Evolutionary conservation across 2,888 invertebrate species (phyloP), one percentile per base, ranked within the genome.

Genomic region (Erebia aethiops): DNA sequence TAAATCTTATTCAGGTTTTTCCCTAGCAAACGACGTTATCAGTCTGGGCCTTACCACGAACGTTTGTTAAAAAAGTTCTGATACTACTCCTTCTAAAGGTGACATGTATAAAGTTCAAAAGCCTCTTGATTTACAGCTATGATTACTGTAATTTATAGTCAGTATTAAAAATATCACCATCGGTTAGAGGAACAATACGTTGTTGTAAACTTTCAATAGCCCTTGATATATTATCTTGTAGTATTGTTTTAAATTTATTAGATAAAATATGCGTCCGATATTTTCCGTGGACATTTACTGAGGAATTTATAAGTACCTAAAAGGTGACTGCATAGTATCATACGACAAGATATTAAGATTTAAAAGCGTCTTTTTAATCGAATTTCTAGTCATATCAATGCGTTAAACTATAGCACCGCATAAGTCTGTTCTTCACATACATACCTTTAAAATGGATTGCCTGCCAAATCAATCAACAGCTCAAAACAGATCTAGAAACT

Each of bases 101-200:
- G 13, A 35, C n/a, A 41, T 35, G 26, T 58, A n/a, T 35, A 14
- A 16, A 62, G 61, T 7, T 52, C 65, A 71, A 63, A 49, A 65
- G 73, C 26, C 26, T 46, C 13, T 43, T 67, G 72, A 76, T 68
- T 75, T 74, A 76, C 66, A 69, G 57, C 56, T 61, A 63, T 46
- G 66, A 71, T 74, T 72, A 71, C n/a, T 60, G 54, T 71, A 71
- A 76, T 73, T 74, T 74, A 76, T 75, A 63, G 67, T 26, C 54
- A 52, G 63, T 70, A 75, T 71, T 69, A 71, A 73, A 64, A 68
- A 73, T 68, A 70, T 69, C 7, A 35, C 41, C 57, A 71, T 71
- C 11, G 54, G 52, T 58, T 69, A 69, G 14, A 54, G 26, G 18
- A 70, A 71, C 61, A 71, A 69, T 52, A 58, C 35, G 43, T 35